Percentiles rank a stretch among this genome's conserved stretches.
phyloP scores from a whole-genome alignment of 2,797 vertebrate genomes.

The Ciconia nigra region DNA sequence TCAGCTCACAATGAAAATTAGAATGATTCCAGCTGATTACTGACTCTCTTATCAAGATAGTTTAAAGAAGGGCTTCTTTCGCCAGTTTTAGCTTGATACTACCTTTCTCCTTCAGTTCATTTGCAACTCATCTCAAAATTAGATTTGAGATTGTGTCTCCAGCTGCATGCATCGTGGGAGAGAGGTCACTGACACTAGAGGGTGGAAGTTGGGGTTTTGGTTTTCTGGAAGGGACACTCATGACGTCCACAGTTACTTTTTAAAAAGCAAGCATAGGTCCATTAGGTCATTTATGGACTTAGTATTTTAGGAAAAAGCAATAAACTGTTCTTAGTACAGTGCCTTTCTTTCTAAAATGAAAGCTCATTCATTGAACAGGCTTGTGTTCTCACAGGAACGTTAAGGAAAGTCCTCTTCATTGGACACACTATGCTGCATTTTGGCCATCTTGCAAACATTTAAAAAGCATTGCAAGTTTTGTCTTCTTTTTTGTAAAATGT shows the following conservation, averaged over 20 bases:
- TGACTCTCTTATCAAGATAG: background rate
- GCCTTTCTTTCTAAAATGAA: slow-evolving; percentile 1
- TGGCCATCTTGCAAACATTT: slow-evolving; percentile 7
- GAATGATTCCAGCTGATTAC: slow-evolving; percentile 11
- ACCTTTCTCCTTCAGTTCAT: slow-evolving; percentile 30
- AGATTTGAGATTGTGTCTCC: slow-evolving; percentile 1
- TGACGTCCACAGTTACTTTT: background rate
- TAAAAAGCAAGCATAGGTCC: background rate
- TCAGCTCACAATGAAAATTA: slow-evolving; percentile 3
- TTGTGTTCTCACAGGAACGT: background rate
- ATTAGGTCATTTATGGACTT: background rate
- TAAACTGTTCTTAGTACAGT: background rate
- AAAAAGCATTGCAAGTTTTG: background rate
- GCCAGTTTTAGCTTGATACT: background rate
- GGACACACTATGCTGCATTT: background rate
- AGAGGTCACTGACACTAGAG: background rate
- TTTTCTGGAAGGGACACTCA: background rate
- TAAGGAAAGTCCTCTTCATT: slow-evolving; percentile 15
- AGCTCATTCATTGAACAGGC: background rate
- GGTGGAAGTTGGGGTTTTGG: background rate
- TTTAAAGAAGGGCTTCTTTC: slow-evolving; percentile 23
- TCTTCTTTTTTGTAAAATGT: background rate
- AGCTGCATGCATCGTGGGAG: background rate
- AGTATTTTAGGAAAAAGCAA: background rate
- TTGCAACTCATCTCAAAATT: slow-evolving; percentile 45